A percentile compares a stretch with the other conserved stretches of the same genome.
phyloP scores from a whole-genome alignment of 2,113 vertebrate genomes.

The Semnornis frantzii region DNA sequence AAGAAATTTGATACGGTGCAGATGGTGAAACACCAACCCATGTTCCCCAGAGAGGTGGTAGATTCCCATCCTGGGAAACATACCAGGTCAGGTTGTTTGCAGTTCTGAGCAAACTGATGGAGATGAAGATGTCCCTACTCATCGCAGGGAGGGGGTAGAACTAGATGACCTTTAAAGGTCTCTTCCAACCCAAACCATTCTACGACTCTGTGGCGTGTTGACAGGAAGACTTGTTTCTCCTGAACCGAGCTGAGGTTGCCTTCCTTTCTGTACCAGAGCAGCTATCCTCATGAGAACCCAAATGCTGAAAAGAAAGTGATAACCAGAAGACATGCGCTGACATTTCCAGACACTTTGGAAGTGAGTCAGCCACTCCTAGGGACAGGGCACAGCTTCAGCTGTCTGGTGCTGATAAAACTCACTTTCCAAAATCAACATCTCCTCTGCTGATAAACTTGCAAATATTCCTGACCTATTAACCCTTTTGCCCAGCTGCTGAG shows the following conservation, averaged over 20 bases:
- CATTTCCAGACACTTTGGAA: constrained; percentile 39
- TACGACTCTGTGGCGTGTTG: not conserved
- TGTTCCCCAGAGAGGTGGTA: too few relatives aligned
- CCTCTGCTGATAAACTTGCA: not conserved
- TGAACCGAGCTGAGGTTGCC: not conserved
- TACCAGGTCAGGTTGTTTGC: too few relatives aligned
- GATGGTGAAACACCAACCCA: too few relatives aligned
- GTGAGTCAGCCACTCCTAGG: constrained; percentile 3
- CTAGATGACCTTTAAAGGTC: too few relatives aligned
- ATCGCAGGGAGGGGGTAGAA: too few relatives aligned
- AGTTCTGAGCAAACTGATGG: too few relatives aligned
- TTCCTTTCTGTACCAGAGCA: not conserved
- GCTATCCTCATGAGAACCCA: not conserved
- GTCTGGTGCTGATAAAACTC: constrained; percentile 24
- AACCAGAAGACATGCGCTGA: not conserved
- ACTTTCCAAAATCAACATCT: constrained; percentile 7
- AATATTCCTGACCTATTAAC: not conserved
- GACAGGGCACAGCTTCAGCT: not conserved
- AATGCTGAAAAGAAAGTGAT: not conserved
- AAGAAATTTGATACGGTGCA: too few relatives aligned
- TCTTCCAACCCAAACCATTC: too few relatives aligned
- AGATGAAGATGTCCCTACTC: too few relatives aligned
- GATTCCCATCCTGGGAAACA: too few relatives aligned
- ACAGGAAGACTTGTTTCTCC: not conserved
- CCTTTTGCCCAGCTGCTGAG: not conserved